Evolutionary conservation across 2,888 invertebrate genomes (phyloP).

Genomic region (Tinea trinotella): DNA sequence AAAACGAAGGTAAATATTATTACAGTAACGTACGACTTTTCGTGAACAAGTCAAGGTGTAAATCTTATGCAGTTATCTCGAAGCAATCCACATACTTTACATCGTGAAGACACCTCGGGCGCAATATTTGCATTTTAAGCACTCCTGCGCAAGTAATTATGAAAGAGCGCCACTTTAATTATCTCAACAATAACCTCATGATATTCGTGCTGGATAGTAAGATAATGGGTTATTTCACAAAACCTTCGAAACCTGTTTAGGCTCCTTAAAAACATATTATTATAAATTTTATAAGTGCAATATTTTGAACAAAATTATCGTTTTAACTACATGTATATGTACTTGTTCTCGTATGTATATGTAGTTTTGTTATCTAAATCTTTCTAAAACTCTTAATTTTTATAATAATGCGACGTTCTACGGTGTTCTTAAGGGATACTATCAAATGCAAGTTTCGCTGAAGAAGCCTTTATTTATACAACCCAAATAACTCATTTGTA

Average conservation of each 20-base stretch:
- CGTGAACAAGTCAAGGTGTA: slow-evolving; percentile 37
- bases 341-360: no score
- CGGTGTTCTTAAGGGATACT: no score
- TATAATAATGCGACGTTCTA: no score
- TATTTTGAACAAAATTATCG: no score
- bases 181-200: slow-evolving; percentile 29
- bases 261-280: not conserved
- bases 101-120: slow-evolving; percentile 43
- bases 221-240: not conserved
- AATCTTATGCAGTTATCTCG: slow-evolving; percentile 61
- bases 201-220: slow-evolving; percentile 4
- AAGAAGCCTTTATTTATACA: no score
- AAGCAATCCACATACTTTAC: slow-evolving; percentile 49
- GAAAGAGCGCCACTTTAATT: slow-evolving; percentile 50
- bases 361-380: no score
- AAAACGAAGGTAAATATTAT: slow-evolving; percentile 4
- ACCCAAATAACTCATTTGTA: no score
- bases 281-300: no score
- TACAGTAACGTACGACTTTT: slow-evolving; percentile 13
- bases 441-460: no score
- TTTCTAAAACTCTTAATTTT: no score
- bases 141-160: slow-evolving; percentile 45
- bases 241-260: not conserved
- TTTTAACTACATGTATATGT: no score
- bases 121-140: slow-evolving; percentile 67